Conservation (phyloP, 2,888 invertebrate genomes). For the Parnassius orleans region DNA sequence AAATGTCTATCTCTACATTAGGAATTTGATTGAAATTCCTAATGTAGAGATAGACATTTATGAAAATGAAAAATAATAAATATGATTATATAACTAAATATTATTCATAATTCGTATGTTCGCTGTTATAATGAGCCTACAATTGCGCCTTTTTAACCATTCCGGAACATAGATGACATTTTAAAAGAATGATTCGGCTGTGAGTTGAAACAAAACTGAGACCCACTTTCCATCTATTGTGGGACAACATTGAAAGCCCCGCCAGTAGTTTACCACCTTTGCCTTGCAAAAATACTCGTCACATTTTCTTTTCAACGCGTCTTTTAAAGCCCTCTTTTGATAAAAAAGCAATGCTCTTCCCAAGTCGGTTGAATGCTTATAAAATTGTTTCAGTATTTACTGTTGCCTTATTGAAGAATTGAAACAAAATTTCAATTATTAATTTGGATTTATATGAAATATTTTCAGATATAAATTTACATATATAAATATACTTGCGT, state of each 20-base stretch:
- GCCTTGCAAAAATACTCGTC: conserved; percentile 6
- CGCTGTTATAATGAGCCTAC: too few relatives aligned
- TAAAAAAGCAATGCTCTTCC: conserved; percentile 1
- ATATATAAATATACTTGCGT: too few relatives aligned
- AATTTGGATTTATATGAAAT: too few relatives aligned
- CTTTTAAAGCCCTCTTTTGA: conserved; percentile 9
- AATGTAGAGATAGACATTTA: too few relatives aligned
- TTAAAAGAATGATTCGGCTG: conserved; percentile 13
- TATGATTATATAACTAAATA: too few relatives aligned
- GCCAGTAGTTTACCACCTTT: conserved; percentile 7
- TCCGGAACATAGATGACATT: neutral
- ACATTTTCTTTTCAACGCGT: conserved; percentile 12
- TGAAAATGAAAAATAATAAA: too few relatives aligned
- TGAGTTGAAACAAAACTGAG: conserved; percentile 8
- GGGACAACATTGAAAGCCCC: conserved; percentile 3
- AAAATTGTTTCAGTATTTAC: neutral
- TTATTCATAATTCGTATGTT: too few relatives aligned
- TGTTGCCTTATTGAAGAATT: neutral
- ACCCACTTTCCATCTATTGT: conserved; percentile 18
- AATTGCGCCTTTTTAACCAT: too few relatives aligned
- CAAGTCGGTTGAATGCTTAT: neutral
- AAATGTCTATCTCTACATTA: too few relatives aligned
- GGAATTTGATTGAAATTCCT: too few relatives aligned
- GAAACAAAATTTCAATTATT: neutral
- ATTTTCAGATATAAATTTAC: too few relatives aligned